phyloP scores from a whole-genome alignment of 2,888 invertebrate species.

The Helleia helle region DNA sequence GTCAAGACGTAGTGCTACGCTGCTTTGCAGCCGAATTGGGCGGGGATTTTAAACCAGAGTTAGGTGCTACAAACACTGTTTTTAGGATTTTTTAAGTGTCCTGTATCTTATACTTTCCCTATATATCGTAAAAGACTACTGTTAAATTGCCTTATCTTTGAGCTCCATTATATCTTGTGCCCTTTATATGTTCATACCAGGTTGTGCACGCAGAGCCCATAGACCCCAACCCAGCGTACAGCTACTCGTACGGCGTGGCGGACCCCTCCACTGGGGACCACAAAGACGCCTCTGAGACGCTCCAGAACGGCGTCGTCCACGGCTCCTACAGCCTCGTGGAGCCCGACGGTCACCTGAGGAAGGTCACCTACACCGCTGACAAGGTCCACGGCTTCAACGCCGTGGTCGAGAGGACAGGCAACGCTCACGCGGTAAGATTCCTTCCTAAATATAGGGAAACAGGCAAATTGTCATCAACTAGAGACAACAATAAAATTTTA shows the following conservation, averaged over 20 bases:
- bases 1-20: too few relatives aligned
- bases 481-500: too few relatives aligned
- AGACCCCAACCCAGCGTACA: conserved; percentile 69
- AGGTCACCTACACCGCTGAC: conserved; percentile 71
- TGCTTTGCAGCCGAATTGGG: too few relatives aligned
- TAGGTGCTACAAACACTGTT: too few relatives aligned
- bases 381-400: conserved; percentile 69
- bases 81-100: too few relatives aligned
- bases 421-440: conserved; percentile 48
- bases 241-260: conserved; percentile 66
- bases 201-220: conserved; percentile 59
- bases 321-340: conserved; percentile 70
- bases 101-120: too few relatives aligned
- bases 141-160: conserved; percentile 8
- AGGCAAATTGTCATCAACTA: too few relatives aligned
- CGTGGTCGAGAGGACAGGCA: conserved; percentile 65
- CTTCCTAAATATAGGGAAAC: too few relatives aligned
- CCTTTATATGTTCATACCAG: too few relatives aligned
- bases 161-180: too few relatives aligned
- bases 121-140: neutral
- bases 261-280: conserved; percentile 69
- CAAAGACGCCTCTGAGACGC: conserved; percentile 62
- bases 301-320: conserved; percentile 69
- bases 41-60: too few relatives aligned
- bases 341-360: conserved; percentile 63